A percentile compares a stretch with the other conserved stretches of the same genome.
phyloP scores from a whole-genome alignment of 2,797 vertebrate species.

The Syncerus caffer region DNA sequence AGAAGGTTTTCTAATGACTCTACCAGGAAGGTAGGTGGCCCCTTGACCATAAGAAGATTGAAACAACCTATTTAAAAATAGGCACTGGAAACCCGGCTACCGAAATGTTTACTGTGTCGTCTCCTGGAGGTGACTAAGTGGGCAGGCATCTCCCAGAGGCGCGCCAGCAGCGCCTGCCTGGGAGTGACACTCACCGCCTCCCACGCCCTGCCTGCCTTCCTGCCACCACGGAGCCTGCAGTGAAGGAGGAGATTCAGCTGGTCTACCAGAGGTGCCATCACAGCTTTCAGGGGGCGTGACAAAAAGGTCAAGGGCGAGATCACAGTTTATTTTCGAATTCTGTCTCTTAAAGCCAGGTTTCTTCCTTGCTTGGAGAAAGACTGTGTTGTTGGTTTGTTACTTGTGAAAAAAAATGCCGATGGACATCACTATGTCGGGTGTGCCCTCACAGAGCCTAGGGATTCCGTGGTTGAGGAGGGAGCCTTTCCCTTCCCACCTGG shows the following conservation, averaged over 20 bases:
- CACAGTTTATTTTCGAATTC: neutral
- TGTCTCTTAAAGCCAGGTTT: neutral
- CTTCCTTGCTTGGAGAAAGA: neutral
- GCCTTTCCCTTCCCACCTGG: neutral
- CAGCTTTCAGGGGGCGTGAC: accelerated
- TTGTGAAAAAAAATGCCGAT: neutral
- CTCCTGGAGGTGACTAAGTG: constrained; percentile 47
- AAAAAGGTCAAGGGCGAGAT: neutral
- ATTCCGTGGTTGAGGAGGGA: neutral
- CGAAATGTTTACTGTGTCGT: constrained; percentile 47
- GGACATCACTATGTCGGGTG: accelerated
- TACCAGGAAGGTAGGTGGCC: constrained; percentile 11
- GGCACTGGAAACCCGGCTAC: neutral
- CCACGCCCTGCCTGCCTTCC: neutral
- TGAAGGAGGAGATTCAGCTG: accelerated
- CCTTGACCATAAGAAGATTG: neutral
- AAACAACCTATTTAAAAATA: constrained; percentile 48
- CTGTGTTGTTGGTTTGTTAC: neutral
- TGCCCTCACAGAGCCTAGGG: neutral
- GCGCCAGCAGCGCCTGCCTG: neutral
- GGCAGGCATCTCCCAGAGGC: constrained; percentile 5
- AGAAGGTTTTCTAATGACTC: neutral
- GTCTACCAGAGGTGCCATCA: too few species aligned
- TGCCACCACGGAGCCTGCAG: accelerated
- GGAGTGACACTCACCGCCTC: neutral